phyloP scores from a whole-genome alignment of 2,797 vertebrate genomes.

The Gymnocypris eckloni region DNA sequence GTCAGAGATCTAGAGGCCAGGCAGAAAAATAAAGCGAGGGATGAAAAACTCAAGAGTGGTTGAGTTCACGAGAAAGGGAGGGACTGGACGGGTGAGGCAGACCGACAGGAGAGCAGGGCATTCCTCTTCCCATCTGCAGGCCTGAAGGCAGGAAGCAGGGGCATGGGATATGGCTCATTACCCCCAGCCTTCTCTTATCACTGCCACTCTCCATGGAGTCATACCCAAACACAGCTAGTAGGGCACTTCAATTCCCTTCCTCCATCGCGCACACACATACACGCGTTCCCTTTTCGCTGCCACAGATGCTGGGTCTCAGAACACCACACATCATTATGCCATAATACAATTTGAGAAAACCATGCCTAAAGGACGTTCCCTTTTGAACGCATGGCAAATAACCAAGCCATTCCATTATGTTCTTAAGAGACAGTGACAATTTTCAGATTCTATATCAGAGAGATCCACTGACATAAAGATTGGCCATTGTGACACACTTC shows the following conservation, averaged over 20 bases:
- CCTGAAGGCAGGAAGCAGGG: conserved; percentile 32
- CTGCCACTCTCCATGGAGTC: conserved; percentile 48
- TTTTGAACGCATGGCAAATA: conserved; percentile 27
- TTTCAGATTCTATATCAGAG: background rate
- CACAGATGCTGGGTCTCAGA: conserved; percentile 37
- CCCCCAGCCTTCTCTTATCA: conserved; percentile 46
- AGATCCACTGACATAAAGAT: conserved; percentile 36
- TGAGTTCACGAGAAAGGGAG: conserved; percentile 11
- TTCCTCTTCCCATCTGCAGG: conserved; percentile 39
- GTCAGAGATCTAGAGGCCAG: conserved; percentile 42
- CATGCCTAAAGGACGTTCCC: conserved; percentile 26
- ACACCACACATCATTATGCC: conserved; percentile 19
- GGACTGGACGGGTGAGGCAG: conserved; percentile 6
- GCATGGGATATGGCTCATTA: conserved; percentile 53
- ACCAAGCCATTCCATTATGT: conserved; percentile 20
- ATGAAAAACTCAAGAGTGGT: conserved; percentile 39
- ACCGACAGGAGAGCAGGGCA: conserved; percentile 36
- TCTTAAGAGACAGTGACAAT: conserved; percentile 30
- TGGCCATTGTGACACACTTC: conserved; percentile 30
- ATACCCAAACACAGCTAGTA: conserved; percentile 35
- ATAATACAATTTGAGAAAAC: conserved; percentile 33
- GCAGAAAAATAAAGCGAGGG: conserved; percentile 57
- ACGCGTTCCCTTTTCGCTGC: background rate
- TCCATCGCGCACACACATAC: background rate
- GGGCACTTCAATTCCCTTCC: conserved; percentile 17